A percentile compares a stretch with the other conserved stretches of the same genome.
phyloP scores from a whole-genome alignment of 2,797 vertebrate genomes.

The Rhynchonycteris naso region DNA sequence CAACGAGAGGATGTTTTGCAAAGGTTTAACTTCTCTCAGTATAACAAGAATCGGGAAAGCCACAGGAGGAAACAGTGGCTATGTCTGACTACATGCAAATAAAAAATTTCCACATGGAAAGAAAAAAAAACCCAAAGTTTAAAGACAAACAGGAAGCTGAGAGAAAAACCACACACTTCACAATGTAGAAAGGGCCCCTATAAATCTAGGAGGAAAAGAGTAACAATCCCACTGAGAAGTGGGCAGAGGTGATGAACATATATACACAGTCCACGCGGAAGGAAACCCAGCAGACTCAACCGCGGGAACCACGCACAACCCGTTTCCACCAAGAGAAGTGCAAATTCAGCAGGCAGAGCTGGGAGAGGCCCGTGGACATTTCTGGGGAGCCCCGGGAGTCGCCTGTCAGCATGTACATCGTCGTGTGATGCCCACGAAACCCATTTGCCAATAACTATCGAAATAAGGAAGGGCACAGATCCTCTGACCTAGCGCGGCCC shows the following conservation, averaged over 20 bases:
- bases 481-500: background rate
- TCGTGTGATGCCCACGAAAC: background rate
- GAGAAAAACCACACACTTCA: background rate
- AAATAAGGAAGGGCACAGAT: constrained; percentile 31
- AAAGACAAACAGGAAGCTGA: background rate
- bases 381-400: background rate
- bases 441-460: constrained; percentile 31
- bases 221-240: background rate
- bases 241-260: background rate
- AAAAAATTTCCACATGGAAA: background rate
- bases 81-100: background rate
- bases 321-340: background rate
- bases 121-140: constrained; percentile 1
- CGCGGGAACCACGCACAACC: background rate
- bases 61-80: background rate
- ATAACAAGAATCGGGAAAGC: background rate
- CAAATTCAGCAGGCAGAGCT: background rate
- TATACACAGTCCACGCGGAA: background rate
- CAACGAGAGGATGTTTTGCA: background rate
- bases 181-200: background rate
- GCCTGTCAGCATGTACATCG: background rate
- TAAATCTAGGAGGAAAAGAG: background rate
- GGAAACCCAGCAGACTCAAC: background rate
- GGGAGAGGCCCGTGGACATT: background rate
- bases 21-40: background rate